A percentile compares a stretch with the other conserved stretches of the same genome.
These are phyloP conservation scores for Zygogramma bicolorata DNA, from an alignment of 2,888 invertebrate genomes.

Conservation along the genomic window DNA sequence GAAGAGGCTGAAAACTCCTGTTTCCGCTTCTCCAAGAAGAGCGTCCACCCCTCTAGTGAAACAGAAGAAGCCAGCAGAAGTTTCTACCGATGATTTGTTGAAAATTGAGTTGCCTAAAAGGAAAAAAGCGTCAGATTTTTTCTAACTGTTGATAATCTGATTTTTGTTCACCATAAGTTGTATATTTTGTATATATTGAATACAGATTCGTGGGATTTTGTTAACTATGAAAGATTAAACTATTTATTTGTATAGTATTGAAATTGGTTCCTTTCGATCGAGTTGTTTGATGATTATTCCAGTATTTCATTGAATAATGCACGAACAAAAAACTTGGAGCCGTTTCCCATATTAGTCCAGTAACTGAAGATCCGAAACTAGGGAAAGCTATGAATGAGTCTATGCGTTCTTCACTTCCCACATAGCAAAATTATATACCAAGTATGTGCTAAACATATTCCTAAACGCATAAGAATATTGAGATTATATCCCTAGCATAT, in stretches of 20 bases:
- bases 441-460: too few relatives aligned
- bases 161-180: background rate
- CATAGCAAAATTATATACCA: too few relatives aligned
- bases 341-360: too few relatives aligned
- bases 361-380: too few relatives aligned
- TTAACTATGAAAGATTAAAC: background rate
- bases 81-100: conserved; percentile 87
- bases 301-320: too few relatives aligned
- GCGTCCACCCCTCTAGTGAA: conserved; percentile 66
- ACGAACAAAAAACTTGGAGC: too few relatives aligned
- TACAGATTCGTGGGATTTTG: background rate
- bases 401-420: too few relatives aligned
- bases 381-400: too few relatives aligned
- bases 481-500: too few relatives aligned
- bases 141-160: conserved; percentile 63
- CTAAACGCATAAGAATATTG: too few relatives aligned
- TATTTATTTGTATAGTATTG: too few relatives aligned
- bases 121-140: conserved; percentile 86
- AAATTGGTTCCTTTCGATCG: background rate
- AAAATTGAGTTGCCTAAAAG: conserved; percentile 81
- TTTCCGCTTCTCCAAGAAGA: conserved; percentile 55
- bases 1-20: conserved; percentile 42
- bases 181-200: background rate
- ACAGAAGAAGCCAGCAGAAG: conserved; percentile 64
- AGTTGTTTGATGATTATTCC: too few relatives aligned